phyloP scores from a whole-genome alignment of 1,140 invertebrate genomes.

The Drosophila orosa region DNA sequence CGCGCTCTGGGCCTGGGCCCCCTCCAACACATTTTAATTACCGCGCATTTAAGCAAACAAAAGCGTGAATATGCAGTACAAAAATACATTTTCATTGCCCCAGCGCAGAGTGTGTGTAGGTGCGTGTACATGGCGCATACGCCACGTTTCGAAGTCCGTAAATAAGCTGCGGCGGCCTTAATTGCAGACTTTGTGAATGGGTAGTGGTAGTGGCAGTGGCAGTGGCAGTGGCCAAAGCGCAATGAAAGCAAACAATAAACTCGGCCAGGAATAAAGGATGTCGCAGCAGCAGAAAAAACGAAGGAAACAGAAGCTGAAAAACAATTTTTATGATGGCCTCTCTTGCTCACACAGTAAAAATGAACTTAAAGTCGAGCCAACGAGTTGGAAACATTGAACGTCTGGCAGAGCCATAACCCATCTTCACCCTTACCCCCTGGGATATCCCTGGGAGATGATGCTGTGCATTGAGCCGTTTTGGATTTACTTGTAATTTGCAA shows the following conservation, averaged over 20 bases:
- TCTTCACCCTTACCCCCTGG: constrained; percentile 20
- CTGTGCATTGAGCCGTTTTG: constrained; percentile 73
- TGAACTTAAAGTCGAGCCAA: constrained; percentile 75
- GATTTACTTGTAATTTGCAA: constrained; percentile 77
- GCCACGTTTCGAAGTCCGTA: constrained; percentile 41
- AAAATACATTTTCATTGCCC: constrained; percentile 63
- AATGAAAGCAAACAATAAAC: constrained; percentile 72
- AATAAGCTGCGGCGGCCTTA: constrained; percentile 69
- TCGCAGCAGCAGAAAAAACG: constrained; percentile 7
- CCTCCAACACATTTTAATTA: constrained; percentile 64
- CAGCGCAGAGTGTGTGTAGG: constrained; percentile 2
- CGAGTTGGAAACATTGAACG: constrained; percentile 71
- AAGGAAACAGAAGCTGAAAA: constrained; percentile 39
- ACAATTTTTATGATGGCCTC: constrained; percentile 63
- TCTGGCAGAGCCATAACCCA: constrained; percentile 59
- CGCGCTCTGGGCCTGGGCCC: constrained; percentile 3
- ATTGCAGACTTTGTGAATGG: constrained; percentile 50
- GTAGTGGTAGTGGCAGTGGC: constrained; percentile 5
- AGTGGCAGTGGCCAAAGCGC: constrained; percentile 39
- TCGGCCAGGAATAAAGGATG: constrained; percentile 49
- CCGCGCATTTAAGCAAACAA: constrained; percentile 70
- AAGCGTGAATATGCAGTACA: constrained; percentile 49
- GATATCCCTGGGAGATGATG: neutral
- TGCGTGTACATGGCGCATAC: constrained; percentile 40
- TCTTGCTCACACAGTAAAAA: constrained; percentile 47